These are phyloP conservation scores for Athene noctua DNA, from an alignment of 2,113 vertebrate species.

Conservation along the genomic window DNA sequence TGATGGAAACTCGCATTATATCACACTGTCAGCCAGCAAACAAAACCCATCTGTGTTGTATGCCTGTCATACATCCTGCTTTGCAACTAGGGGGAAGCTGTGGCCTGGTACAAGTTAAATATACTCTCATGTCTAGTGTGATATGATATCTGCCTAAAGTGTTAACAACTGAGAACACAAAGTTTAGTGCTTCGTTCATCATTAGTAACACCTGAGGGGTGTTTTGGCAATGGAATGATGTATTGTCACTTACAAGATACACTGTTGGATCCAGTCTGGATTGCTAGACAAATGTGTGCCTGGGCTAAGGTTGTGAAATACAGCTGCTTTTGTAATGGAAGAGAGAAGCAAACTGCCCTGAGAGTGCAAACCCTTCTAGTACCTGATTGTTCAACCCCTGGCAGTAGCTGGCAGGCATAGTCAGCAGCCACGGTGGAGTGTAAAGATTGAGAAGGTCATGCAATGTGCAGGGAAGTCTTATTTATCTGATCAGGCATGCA, in stretches of 20 bases:
- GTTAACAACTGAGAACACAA: not conserved
- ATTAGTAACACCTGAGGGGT: not conserved
- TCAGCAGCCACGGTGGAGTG: not conserved
- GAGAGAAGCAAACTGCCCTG: not conserved
- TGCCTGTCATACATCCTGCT: not conserved
- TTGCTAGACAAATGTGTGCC: not conserved
- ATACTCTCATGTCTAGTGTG: not conserved
- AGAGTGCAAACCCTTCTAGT: not conserved
- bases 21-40: not conserved
- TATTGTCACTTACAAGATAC: not conserved
- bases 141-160: not conserved
- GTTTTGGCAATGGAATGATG: not conserved
- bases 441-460: not conserved
- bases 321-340: not conserved
- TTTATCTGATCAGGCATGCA: not conserved
- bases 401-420: not conserved
- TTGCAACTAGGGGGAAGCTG: not conserved
- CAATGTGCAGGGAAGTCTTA: not conserved
- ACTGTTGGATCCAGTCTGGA: not conserved
- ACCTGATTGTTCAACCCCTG: not conserved
- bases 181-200: not conserved
- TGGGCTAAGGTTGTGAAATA: not conserved
- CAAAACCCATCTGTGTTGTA: not conserved
- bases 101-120: not conserved
- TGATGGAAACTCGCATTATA: not conserved